Evolutionary conservation across 2,888 invertebrate species (phyloP), one percentile per base, ranked within the genome.

Genomic region (Leptinotarsa juncta): DNA sequence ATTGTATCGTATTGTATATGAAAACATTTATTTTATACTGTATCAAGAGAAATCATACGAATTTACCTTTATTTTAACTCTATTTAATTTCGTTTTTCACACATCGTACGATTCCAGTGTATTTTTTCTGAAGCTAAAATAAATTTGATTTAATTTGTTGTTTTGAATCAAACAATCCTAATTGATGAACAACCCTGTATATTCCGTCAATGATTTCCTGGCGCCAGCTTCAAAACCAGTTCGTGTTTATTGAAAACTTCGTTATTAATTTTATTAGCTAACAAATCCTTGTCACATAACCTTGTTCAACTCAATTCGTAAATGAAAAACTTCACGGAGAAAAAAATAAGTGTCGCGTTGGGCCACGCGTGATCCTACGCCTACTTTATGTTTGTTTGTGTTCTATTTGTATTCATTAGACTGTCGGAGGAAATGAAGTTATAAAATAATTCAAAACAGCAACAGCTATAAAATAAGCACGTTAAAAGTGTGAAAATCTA

Each of bases 371-470:
- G 69, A 69, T 69, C 4, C 69, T n/a, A 32, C 69, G 57, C 57
- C 69, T 49, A 69, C 69, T 18, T 57, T 18, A 15, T 57, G 57
- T 60, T 69, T 69, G 57, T 69, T 69, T 57, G 57, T 69, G 57
- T 57, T 48, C 69, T 69, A 69, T 69, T 69, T 57, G 69, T 69
- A 69, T 69, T 57, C 69, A 48, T 69, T 55, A 15, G 57, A 20
- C 69, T 42, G 68, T 55, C 55, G 42, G 26, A 14, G 23, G 18
- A 55, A 68, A 55, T 68, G 12, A 55, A 26, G 23, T 23, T 55
- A 48, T 69, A 42, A 69, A 69, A 69, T 69, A 57, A 68, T 55
- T 68, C 55, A 32, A 32, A 67, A 68, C 32, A 62, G 62, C 7
- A 62, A 16, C 62, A 42, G n/a, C 62, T 62, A 62, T 62, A 42